Conservation (phyloP, 2,113 vertebrate species). For the Himantopus leucocephalus region DNA sequence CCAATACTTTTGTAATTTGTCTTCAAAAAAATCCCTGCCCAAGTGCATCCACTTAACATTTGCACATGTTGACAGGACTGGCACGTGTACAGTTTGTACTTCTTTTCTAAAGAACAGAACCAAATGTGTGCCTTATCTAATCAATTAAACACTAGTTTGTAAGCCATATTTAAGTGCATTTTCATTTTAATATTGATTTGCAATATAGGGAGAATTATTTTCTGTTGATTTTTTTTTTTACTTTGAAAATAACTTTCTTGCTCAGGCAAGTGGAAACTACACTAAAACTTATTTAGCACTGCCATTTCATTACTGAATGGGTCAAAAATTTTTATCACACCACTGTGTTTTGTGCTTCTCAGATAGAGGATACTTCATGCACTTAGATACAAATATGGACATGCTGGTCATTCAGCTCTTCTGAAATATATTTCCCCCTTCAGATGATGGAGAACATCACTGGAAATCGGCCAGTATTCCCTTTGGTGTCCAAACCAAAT, state of each 20-base stretch:
- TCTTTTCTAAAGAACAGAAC: background rate
- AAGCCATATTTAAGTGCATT: background rate
- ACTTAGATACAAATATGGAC: background rate
- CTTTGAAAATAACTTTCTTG: background rate
- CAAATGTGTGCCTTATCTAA: background rate
- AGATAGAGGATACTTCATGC: background rate
- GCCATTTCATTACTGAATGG: background rate
- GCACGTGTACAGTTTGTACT: fast-evolving
- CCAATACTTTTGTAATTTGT: background rate
- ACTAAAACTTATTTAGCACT: background rate
- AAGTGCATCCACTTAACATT: too few species aligned
- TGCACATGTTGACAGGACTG: background rate
- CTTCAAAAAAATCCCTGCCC: background rate
- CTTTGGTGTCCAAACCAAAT: background rate
- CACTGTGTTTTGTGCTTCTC: background rate
- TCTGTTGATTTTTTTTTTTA: background rate
- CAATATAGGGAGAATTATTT: background rate
- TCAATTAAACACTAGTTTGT: background rate
- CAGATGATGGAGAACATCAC: background rate
- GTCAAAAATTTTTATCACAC: background rate
- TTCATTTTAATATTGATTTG: background rate
- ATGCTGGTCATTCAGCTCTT: background rate
- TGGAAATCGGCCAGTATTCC: background rate
- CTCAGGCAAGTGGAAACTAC: background rate
- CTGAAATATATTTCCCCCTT: background rate